These are phyloP conservation scores for Phrynocephalus vlangalii DNA, from an alignment of 2,797 vertebrate genomes.

Conservation along the genomic window DNA sequence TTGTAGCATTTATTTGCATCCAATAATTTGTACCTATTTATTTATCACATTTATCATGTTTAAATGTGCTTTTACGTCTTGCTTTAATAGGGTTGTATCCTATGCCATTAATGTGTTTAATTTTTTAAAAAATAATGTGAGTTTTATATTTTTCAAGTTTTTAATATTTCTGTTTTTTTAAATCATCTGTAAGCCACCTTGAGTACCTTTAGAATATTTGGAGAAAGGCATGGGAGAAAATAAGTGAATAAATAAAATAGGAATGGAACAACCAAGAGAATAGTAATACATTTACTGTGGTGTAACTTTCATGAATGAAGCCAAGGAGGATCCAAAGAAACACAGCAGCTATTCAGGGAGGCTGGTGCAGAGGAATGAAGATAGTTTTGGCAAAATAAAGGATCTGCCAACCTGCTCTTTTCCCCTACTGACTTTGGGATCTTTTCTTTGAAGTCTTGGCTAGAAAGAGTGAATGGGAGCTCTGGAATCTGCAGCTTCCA, in stretches of 20 bases:
- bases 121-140: no score
- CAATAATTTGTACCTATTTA: background rate
- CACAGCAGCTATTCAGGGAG: background rate
- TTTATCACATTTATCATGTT: no score
- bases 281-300: background rate
- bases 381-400: background rate
- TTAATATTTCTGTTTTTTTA: no score
- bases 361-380: background rate
- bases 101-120: no score
- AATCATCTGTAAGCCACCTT: no score
- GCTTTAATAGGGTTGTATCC: no score
- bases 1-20: background rate
- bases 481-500: fast-evolving
- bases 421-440: background rate
- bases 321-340: background rate
- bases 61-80: no score
- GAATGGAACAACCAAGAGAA: background rate
- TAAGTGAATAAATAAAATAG: no score
- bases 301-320: background rate
- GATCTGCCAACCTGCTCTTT: background rate
- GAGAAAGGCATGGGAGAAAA: no score
- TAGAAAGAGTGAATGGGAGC: background rate
- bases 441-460: background rate
- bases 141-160: no score
- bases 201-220: no score